Percentiles rank a stretch among this genome's conserved stretches.
These are phyloP conservation scores for Paratilapia polleni DNA, from an alignment of 2,113 vertebrate species.

Conservation along the genomic window DNA sequence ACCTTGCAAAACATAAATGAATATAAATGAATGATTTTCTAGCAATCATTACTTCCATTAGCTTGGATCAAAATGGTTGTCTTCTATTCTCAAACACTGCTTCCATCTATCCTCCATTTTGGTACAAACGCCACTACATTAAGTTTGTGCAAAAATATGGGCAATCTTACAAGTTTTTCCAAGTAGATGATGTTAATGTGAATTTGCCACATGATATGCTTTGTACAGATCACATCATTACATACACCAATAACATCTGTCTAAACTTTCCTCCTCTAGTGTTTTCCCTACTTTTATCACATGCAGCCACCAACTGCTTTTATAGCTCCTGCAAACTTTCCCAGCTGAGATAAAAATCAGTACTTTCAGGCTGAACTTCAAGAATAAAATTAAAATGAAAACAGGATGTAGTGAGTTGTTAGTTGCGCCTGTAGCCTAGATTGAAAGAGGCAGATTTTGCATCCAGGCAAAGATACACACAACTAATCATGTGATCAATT, in stretches of 20 bases:
- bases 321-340: not conserved
- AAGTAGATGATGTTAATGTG: not conserved
- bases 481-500: not conserved
- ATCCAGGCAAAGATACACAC: not conserved
- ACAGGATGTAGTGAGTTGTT: not conserved
- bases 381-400: slow-evolving; percentile 6
- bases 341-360: not conserved
- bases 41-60: too few relatives aligned
- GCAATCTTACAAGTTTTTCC: not conserved
- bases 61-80: too few relatives aligned
- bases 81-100: not conserved
- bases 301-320: not conserved
- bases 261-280: not conserved
- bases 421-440: not conserved
- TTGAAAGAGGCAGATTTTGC: not conserved
- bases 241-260: not conserved
- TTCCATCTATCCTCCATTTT: not conserved
- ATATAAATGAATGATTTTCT: too few relatives aligned
- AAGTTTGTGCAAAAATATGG: not conserved
- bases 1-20: not conserved
- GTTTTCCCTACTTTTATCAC: not conserved
- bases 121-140: not conserved
- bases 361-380: not conserved
- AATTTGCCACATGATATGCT: not conserved
- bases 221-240: too few relatives aligned